Conservation (phyloP, 1,140 invertebrate genomes). For the Calycopis cecrops region DNA sequence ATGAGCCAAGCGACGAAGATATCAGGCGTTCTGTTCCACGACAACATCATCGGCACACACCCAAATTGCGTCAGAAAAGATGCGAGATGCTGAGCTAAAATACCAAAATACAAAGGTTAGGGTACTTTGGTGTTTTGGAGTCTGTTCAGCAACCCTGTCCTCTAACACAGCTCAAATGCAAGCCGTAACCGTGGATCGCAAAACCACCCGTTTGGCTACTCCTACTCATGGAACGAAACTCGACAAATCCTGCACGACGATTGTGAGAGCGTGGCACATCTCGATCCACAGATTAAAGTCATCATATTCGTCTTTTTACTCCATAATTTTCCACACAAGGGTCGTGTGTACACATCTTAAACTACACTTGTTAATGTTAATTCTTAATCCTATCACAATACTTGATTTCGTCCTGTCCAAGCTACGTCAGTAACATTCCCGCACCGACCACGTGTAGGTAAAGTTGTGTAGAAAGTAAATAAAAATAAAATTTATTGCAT, state of each 20-base stretch:
- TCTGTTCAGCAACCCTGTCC: too few relatives aligned
- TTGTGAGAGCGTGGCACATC: background rate
- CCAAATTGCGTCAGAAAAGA: background rate
- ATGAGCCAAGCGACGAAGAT: too few relatives aligned
- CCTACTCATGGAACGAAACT: too few relatives aligned
- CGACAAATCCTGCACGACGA: background rate
- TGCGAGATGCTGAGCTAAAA: background rate
- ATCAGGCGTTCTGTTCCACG: too few relatives aligned
- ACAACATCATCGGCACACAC: background rate
- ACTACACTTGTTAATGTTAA: constrained; percentile 8
- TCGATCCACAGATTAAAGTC: background rate
- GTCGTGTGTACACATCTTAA: background rate
- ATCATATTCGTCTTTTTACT: too few relatives aligned
- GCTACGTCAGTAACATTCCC: too few relatives aligned
- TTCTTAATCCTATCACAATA: constrained; percentile 16
- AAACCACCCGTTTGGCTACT: too few relatives aligned
- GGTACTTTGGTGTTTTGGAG: too few relatives aligned
- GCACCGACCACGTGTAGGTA: background rate
- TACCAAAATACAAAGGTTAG: too few relatives aligned
- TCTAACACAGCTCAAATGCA: too few relatives aligned
- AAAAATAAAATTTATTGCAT: constrained; percentile 3
- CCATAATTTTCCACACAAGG: too few relatives aligned
- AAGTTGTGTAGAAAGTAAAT: constrained; percentile 5
- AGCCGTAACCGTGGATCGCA: too few relatives aligned
- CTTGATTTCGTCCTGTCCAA: constrained; percentile 21